Base-by-base conservation (phyloP, 2,113 vertebrate species). In the Saguinus midas region DNA sequence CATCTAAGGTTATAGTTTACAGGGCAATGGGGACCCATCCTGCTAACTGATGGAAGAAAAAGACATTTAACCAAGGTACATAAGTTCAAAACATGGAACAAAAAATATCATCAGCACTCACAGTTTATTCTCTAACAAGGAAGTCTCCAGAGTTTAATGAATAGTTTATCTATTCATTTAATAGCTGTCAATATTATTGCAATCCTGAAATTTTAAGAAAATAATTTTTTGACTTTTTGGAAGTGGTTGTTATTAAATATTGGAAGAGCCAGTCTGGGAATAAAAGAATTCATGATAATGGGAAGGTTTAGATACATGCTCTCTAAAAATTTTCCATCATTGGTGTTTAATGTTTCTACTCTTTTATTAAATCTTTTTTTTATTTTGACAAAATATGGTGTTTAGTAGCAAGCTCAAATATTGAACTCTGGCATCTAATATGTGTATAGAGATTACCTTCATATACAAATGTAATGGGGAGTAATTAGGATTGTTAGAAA, bases 81-180 rank as follows among this genome's bases (percentile, higher is more conserved):
- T 43, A 87, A 84, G 17, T 87, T 96, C 13, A 83, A 85, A 96
- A 45, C 4, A 12, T 37, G 50, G 23, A 95, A 81, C 17, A 96
- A 68, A 89, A 58, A 75, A 45, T 79, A 78, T 78, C 7, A 40
- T 76, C 35, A 61, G 7, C 25, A 73, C 0, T 70, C 70, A 32
- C 20, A 84, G 25, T 61, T 85, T 82, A 58, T 35, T 17, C 16
- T 85, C 57, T 92, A 92, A 61, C 6, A 78, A 61, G 4, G 6
- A 84, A 50, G 8, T 25, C 17, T 70, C 86, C 11, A 79, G 40
- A 92, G 10, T 70, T 3, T 57, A 79, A 27, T 37, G 32, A 72
- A 68, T 11, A 37, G 12, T 68, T 88, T 14, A 5, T 17, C 25
- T n/a, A 35, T 6, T 21, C 84, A 27, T 85, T 64, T 64, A 64